phyloP scores from a whole-genome alignment of 2,797 vertebrate genomes.

The Pyrrhura leucotis region DNA sequence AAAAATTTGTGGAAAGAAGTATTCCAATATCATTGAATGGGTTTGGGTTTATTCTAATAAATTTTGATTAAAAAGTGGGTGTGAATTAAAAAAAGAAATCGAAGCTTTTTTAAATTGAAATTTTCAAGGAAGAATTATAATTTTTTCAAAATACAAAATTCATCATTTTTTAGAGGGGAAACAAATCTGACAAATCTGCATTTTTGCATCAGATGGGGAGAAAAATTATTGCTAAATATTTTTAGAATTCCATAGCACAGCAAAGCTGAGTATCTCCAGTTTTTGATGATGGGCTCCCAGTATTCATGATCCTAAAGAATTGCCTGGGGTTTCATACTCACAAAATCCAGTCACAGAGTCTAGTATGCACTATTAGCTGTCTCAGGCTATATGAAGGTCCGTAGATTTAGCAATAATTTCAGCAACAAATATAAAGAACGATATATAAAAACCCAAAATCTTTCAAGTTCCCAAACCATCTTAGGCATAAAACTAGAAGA shows the following conservation, averaged over 20 bases:
- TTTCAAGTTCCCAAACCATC: background rate
- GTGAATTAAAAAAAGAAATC: background rate
- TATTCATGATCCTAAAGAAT: background rate
- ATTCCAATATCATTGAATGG: background rate
- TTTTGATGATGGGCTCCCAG: background rate
- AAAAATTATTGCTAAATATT: background rate
- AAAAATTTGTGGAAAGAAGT: background rate
- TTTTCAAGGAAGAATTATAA: background rate
- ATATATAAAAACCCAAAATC: background rate
- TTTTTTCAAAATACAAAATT: background rate
- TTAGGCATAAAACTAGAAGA: background rate
- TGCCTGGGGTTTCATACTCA: background rate
- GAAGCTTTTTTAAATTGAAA: background rate
- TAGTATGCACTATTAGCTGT: background rate
- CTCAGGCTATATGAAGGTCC: background rate
- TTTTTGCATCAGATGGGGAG: background rate
- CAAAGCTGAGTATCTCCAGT: background rate
- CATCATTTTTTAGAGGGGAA: rapidly evolving
- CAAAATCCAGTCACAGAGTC: background rate
- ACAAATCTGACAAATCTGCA: background rate
- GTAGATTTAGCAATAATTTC: background rate
- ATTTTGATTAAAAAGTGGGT: background rate
- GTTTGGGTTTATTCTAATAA: background rate
- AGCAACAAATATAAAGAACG: background rate
- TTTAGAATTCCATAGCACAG: background rate